Evolutionary conservation across 2,113 vertebrate genomes (phyloP), one percentile per base, ranked within the genome.

Genomic region (Apus apus): DNA sequence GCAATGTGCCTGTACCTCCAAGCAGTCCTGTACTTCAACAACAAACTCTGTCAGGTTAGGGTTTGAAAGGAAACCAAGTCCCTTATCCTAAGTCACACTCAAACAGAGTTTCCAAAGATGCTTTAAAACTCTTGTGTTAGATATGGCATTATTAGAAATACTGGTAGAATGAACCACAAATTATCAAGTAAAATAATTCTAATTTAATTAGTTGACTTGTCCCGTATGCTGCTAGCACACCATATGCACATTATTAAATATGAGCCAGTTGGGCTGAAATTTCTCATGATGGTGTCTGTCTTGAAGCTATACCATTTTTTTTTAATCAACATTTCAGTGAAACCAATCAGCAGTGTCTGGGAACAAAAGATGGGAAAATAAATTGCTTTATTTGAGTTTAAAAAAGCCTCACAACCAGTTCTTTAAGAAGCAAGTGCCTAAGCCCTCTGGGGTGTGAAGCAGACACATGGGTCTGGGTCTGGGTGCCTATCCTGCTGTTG

Each of bases 231-330:
- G 61, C 80, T 87, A 92, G 71, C 88, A 95, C 0, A 2, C 93
- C 89, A 96, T 93, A 96, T 96, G 93, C 88, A 92, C 90, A 65
- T 94, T 84, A 90, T 95, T 92, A 95, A 94, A 76, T 81, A 90
- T n/a, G 88, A 96, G 90, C 75, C 93, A 95, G 83, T 90, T 94
- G 92, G 88, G 83, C 88, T 96, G 88, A 94, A 96, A 94, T 96
- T 89, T 92, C 86, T 95, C 80, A 66, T 62, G 83, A 92, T 89
- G 92, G 79, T 89, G 88, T 92, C 93, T 96, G 90, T 82, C 86
- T 89, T 89, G 71, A 93, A 77, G 92, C 1, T 22, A 92, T 75
- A 71, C 68, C 65, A 11, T 83, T 94, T 86, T 91, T 97, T 94
- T 97, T 96, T 85, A 94, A 95, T 95, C 91, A 90, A 67, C 82